A percentile compares a stretch with the other conserved stretches of the same genome.
Evolutionary conservation across 2,888 invertebrate species (phyloP).

Genomic region (Bellardia bayeri): DNA sequence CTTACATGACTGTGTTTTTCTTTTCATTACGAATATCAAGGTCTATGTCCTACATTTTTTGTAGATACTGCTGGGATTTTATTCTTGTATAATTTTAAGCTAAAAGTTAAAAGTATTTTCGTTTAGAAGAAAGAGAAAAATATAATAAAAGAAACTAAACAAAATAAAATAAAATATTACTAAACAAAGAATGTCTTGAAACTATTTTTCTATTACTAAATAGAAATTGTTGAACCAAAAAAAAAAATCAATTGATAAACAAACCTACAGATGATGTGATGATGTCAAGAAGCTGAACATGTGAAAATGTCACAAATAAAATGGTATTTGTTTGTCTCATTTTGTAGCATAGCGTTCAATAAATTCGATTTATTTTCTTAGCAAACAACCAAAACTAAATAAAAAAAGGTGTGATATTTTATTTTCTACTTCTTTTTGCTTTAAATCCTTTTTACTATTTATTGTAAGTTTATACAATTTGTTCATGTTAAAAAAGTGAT

Average conservation of each 20-base stretch:
- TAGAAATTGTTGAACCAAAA: not conserved
- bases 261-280: conserved; percentile 38
- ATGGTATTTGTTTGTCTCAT: conserved; percentile 33
- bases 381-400: not conserved
- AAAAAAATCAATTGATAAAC: conserved; percentile 23
- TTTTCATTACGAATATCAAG: conserved; percentile 28
- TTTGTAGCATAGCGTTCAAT: conserved; percentile 21
- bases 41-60: conserved; percentile 46
- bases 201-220: conserved; percentile 17
- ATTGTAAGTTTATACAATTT: not conserved
- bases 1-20: not conserved
- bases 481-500: not conserved
- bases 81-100: not conserved
- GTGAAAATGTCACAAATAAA: conserved; percentile 28
- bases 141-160: not conserved
- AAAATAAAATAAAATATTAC: conserved; percentile 40
- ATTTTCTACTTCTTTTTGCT: not conserved
- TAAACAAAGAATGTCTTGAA: conserved; percentile 38
- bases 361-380: conserved; percentile 20
- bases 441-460: not conserved
- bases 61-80: not conserved
- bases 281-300: not conserved
- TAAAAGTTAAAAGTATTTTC: too few relatives aligned
- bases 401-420: conserved; percentile 16
- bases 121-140: too few relatives aligned